Evolutionary conservation across 1,140 invertebrate genomes (phyloP).

Genomic region (Zaprionus ghesquierei): DNA sequence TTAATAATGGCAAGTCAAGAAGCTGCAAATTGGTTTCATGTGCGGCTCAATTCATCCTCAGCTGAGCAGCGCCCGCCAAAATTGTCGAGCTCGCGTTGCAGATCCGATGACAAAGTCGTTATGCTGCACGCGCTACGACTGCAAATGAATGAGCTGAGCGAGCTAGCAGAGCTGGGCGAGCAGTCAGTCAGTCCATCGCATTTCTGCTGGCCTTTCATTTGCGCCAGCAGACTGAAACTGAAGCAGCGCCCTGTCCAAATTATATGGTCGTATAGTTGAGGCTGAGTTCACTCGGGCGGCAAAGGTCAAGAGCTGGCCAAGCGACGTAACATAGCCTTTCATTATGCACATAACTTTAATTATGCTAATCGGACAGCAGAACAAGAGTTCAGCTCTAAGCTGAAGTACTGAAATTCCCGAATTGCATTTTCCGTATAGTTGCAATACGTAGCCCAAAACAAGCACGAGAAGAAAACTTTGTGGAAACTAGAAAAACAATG

Average conservation of each 20-base stretch:
- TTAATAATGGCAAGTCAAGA: background rate
- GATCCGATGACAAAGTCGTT: background rate
- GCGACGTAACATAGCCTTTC: background rate
- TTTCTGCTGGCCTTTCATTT: conserved; percentile 48
- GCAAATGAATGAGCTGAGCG: background rate
- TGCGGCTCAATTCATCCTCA: background rate
- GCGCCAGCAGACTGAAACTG: conserved; percentile 10
- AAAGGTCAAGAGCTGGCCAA: conserved; percentile 33
- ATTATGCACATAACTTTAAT: conserved; percentile 14
- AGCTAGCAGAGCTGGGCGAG: background rate
- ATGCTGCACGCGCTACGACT: background rate
- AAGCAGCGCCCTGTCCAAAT: conserved; percentile 29
- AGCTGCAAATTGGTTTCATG: background rate
- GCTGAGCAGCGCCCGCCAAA: background rate
- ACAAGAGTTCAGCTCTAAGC: background rate
- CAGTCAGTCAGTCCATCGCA: conserved; percentile 15
- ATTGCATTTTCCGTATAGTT: background rate
- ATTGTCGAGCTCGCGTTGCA: background rate
- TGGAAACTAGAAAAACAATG: background rate
- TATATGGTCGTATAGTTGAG: conserved; percentile 7
- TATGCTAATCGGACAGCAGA: conserved; percentile 21
- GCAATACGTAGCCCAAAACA: background rate
- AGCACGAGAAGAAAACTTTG: background rate
- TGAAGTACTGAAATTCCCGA: background rate
- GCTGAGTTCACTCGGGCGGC: conserved; percentile 1